These are phyloP conservation scores for Toxostoma redivivum DNA, from an alignment of 2,113 vertebrate genomes.

Conservation along the genomic window DNA sequence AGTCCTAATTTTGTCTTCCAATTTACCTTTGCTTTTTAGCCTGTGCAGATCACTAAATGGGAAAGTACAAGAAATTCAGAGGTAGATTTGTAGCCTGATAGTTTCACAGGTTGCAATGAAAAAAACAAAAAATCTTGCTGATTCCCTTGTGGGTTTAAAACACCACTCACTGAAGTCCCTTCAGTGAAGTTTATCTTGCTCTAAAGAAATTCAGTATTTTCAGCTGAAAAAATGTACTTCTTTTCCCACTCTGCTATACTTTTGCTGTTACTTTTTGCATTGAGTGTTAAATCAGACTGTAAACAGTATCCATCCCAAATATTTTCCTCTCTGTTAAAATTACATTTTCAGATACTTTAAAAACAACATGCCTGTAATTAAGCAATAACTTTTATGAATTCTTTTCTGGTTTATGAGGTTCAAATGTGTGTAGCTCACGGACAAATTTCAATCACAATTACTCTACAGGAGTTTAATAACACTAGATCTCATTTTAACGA, in stretches of 20 bases:
- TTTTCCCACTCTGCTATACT: not conserved
- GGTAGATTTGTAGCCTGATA: not conserved
- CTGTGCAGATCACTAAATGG: not conserved
- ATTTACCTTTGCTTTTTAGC: not conserved
- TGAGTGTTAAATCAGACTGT: not conserved
- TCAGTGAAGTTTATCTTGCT: not conserved
- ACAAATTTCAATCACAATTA: conserved; percentile 29
- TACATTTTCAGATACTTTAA: not conserved
- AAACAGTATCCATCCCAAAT: not conserved
- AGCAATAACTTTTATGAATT: not conserved
- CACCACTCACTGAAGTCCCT: not conserved
- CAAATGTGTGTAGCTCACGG: not conserved
- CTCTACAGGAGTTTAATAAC: conserved; percentile 26
- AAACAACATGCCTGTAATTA: not conserved
- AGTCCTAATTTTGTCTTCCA: not conserved
- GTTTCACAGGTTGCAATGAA: not conserved
- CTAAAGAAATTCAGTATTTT: not conserved
- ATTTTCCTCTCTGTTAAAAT: not conserved
- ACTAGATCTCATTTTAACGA: not conserved
- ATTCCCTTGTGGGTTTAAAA: not conserved
- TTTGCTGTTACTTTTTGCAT: not conserved
- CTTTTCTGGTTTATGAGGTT: not conserved
- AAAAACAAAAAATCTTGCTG: not conserved
- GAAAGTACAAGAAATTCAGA: not conserved
- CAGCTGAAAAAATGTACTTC: not conserved